These are phyloP conservation scores for Cossypha dichroa DNA, from an alignment of 2,797 vertebrate genomes.

Conservation along the genomic window DNA sequence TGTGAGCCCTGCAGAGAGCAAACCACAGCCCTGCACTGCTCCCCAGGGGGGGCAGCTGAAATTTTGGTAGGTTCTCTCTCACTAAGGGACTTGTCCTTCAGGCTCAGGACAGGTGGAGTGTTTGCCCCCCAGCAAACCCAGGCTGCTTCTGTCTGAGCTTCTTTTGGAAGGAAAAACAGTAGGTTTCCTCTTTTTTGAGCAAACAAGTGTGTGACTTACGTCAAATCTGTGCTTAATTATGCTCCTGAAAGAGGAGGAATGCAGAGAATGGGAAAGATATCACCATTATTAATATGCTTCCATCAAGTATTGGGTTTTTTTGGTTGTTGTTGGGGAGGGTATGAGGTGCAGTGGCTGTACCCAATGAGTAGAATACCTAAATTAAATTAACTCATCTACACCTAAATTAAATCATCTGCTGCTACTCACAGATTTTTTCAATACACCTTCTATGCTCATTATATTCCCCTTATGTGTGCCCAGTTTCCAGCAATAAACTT, in stretches of 20 bases:
- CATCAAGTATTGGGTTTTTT: background rate
- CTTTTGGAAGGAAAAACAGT: background rate
- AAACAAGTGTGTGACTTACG: fast-evolving
- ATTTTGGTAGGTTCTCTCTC: background rate
- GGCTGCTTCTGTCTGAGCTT: background rate
- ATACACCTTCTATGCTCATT: background rate
- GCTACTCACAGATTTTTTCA: background rate
- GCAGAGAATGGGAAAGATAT: background rate
- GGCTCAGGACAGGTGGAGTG: background rate
- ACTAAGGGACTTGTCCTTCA: background rate
- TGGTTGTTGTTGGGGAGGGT: background rate
- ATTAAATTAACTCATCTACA: background rate
- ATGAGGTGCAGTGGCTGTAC: background rate
- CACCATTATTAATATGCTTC: background rate
- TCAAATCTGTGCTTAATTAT: background rate
- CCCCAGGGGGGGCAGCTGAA: fast-evolving
- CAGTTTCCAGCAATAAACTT: background rate
- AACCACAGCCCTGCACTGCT: background rate
- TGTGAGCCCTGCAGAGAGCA: background rate
- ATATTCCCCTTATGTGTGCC: background rate
- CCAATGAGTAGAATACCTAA: too few species aligned
- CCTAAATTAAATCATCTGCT: background rate
- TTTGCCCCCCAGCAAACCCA: background rate
- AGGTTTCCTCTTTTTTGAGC: background rate
- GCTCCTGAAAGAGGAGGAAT: background rate